Evolutionary conservation across 2,113 vertebrate genomes (phyloP), one percentile per base, ranked within the genome.

Genomic region (Pluvianellus socialis): DNA sequence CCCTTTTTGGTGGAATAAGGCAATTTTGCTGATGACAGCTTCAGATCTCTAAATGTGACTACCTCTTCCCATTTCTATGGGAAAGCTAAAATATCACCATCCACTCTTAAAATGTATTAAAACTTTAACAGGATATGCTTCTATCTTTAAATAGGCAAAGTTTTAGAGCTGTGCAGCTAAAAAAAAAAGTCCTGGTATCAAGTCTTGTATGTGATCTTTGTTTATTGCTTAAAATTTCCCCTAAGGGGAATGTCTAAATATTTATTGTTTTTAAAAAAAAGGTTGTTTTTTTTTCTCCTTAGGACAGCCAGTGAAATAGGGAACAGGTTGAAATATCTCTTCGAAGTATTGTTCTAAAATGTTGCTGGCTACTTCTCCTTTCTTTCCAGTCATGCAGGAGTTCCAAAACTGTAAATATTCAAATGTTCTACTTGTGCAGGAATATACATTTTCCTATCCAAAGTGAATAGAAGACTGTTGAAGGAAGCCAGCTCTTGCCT

Each of bases 321-420:
- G 30, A 67, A 70, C 26, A 56, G 38, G 75, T 62, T 96, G 81
- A 95, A 87, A 17, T 74, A 52, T 30, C 45, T 94, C 33, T 38
- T 88, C 3, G 24, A 97, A 96, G 38, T 47, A 77, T 88, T 96
- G 33, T 84, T 96, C 68, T 93, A 88, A 95, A 68, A 75, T 6
- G 2, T 71, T 87, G 5, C 52, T 95, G 63, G 15, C 32, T 86
- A 10, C 15, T 86, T 73, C 42, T 66, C 14, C 30, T 53, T 88
- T 80, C 50, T 95, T 74, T 94, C 61, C 27, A 76, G 49, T 87
- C 61, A 68, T 47, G 40, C 16, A 94, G 72, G n/a, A 86, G 56
- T 73, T 95, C 61, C 83, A 68, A 94, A 96, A 80, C 79, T 68
- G 53, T 88, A 95, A 96, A 87, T 95, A 86, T 76, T 96, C 33